Percentiles rank a stretch among this genome's conserved stretches.
Evolutionary conservation across 2,113 vertebrate species (phyloP).

Genomic region (Ptyas mucosa): DNA sequence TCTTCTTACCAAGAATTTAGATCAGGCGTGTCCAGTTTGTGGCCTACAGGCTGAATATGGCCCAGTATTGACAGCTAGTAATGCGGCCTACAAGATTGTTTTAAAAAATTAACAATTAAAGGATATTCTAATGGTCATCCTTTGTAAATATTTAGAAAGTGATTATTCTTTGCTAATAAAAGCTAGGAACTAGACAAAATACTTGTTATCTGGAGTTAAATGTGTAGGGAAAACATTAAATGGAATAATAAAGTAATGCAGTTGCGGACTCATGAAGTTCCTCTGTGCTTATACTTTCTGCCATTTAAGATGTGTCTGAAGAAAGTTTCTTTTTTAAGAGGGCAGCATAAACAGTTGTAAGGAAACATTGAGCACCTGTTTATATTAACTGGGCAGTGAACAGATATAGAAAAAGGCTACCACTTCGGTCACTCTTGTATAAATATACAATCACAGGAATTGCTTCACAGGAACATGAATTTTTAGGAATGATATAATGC

Average conservation of each 20-base stretch:
- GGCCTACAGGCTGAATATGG: no score
- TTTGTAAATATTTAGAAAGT: background rate
- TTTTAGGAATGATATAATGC: background rate
- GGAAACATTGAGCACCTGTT: conserved; percentile 59
- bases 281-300: conserved; percentile 47
- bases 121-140: background rate
- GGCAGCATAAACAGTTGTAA: conserved; percentile 52
- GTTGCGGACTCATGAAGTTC: conserved; percentile 31
- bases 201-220: background rate
- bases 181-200: background rate
- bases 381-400: conserved; percentile 58
- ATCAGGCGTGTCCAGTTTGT: no score
- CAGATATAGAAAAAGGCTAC: conserved; percentile 24
- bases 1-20: background rate
- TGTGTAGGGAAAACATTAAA: background rate
- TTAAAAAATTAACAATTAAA: background rate
- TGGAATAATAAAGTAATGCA: background rate
- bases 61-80: no score
- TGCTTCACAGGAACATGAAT: background rate
- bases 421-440: conserved; percentile 35
- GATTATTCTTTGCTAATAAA: background rate
- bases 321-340: conserved; percentile 65
- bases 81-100: no score
- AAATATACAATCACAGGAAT: background rate
- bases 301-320: conserved; percentile 49